Conservation (phyloP, 2,113 vertebrate species). For the Eira barbara region DNA sequence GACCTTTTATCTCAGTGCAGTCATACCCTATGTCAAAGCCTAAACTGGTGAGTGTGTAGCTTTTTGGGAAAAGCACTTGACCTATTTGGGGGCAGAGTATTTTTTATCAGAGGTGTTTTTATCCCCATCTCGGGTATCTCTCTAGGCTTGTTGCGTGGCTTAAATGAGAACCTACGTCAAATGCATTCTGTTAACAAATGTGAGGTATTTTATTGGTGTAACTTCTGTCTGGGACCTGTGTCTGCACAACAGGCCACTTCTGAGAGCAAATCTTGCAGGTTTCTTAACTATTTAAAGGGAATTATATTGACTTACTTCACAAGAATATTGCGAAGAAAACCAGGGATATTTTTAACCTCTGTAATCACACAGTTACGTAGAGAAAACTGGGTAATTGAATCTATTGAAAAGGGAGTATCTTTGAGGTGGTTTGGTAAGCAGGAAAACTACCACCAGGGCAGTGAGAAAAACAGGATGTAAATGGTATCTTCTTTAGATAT, state of each 20-base stretch:
- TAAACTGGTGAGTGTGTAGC: background rate
- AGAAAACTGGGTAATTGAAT: background rate
- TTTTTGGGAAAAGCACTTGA: background rate
- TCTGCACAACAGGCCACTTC: background rate
- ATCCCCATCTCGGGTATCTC: background rate
- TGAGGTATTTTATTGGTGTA: conserved; percentile 1
- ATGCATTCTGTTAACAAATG: background rate
- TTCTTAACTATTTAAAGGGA: conserved; percentile 9
- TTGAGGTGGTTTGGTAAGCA: background rate
- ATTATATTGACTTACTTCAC: background rate
- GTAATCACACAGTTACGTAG: background rate
- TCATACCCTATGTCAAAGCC: background rate
- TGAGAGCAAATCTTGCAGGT: background rate
- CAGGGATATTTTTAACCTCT: background rate
- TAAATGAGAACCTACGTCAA: background rate
- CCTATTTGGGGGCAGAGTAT: background rate
- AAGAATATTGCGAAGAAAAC: background rate
- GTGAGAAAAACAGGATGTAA: background rate
- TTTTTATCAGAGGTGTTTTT: conserved; percentile 4
- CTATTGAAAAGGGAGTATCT: background rate
- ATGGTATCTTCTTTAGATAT: background rate
- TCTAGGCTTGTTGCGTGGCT: background rate
- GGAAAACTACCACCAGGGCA: background rate
- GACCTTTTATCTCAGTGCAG: background rate
- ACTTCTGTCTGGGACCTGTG: background rate